Evolutionary conservation across 2,113 vertebrate species (phyloP), one percentile per base, ranked within the genome.

Genomic region (Chaenocephalus aceratus): DNA sequence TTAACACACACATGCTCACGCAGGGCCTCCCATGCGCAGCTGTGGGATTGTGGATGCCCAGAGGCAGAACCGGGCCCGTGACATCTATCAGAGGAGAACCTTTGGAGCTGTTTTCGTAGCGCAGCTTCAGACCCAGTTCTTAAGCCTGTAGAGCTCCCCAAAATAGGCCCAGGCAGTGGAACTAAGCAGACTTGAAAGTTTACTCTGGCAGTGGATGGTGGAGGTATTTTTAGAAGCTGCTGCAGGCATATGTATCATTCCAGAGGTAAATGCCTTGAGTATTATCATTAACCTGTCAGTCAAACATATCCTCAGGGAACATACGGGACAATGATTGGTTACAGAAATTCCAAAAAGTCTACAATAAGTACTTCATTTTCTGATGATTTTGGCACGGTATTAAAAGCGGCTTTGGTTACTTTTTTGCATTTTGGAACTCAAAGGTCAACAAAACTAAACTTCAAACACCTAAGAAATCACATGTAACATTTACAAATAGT

Each of bases 131-230:
- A 75, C 54, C 64, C 65, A 15, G 77, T 87, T 80, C 82, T 61
- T 89, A 86, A 92, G 90, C 89, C 79, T 9, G 21, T 66, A 83
- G 88, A 88, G 89, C 90, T 88, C 87, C 69, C 65, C 80, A 87
- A 91, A 93, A 94, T 92, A 90, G 91, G 86, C 66, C 64, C 92
- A 92, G 80, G 85, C 87, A 91, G 83, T 92, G 93, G 92, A 93
- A 94, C 72, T 92, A 93, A 93, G 90, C 88, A 84, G 91, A 91
- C 79, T 45, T 91, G 92, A 94, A 91, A 88, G 91, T 90, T 93
- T 89, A 88, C 75, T 93, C 90, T 88, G 86, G 82, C 85, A 77
- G 72, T 78, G 62, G 76, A 84, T 48, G 67, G 65, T 80, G 26
- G 67, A 66, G 88, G 65, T 92, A 93, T 94, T 93, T 93, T 91